A percentile compares a stretch with the other conserved stretches of the same genome.
Conservation (phyloP, 1,140 invertebrate genomes). For the Apis florea region DNA sequence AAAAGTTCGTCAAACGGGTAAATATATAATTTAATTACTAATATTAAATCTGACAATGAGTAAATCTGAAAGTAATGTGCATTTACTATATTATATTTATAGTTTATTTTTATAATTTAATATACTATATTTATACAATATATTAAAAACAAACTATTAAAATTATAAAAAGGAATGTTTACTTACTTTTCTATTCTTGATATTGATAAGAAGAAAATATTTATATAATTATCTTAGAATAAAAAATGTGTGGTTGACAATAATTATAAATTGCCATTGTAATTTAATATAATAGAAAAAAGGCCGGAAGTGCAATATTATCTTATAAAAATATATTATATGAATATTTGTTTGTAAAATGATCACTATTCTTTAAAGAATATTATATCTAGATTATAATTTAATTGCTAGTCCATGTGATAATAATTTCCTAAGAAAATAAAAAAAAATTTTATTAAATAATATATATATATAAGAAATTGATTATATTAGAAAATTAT, state of each 20-base stretch:
- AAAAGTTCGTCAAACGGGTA: slow-evolving; percentile 72
- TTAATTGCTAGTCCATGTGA: slow-evolving; percentile 47
- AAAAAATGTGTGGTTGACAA: background rate
- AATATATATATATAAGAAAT: background rate
- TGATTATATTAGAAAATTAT: background rate
- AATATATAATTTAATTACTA: slow-evolving; percentile 21
- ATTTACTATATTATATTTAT: background rate
- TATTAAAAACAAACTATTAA: background rate
- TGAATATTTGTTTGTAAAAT: background rate
- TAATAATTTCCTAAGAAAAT: slow-evolving; percentile 4
- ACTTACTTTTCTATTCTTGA: background rate
- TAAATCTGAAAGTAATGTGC: background rate
- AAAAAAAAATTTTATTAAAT: too few relatives aligned
- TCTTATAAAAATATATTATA: slow-evolving; percentile 6
- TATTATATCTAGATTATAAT: slow-evolving; percentile 15
- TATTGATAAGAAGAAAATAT: background rate
- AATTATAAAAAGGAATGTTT: background rate
- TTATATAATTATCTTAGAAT: background rate
- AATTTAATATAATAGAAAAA: slow-evolving; percentile 40
- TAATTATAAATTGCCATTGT: slow-evolving; percentile 28
- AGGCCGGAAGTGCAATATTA: slow-evolving; percentile 73
- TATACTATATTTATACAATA: background rate
- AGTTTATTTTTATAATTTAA: too few relatives aligned
- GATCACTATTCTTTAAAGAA: background rate
- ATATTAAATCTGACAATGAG: background rate